Evolutionary conservation across 92 coral and sea anemone species (phyloP).

Genomic region (Chrysogorgia sp.): DNA sequence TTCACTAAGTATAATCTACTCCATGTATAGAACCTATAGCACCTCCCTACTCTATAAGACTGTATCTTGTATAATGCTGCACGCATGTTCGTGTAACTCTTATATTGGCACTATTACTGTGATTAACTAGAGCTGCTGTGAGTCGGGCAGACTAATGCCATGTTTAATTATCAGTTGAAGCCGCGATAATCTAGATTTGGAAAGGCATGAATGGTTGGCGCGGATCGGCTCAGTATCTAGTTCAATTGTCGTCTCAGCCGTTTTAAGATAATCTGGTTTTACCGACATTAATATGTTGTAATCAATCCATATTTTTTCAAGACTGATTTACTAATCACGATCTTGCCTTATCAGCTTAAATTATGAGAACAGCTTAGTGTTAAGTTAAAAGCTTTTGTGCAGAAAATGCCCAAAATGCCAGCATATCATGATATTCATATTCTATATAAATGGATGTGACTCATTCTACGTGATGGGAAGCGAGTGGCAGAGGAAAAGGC

Average conservation of each 20-base stretch:
- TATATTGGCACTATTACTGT: neutral
- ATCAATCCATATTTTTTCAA: too few relatives aligned
- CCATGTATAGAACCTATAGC: neutral
- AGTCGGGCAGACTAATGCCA: neutral
- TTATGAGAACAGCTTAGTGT: too few relatives aligned
- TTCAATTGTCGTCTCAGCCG: conserved; percentile 10
- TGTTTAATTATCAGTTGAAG: conserved; percentile 29
- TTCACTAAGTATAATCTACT: neutral
- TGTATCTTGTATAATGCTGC: too few relatives aligned
- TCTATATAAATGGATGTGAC: neutral
- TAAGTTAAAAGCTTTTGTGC: too few relatives aligned
- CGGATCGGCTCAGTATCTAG: conserved; percentile 2
- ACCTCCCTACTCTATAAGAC: too few relatives aligned
- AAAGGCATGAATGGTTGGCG: conserved; percentile 16
- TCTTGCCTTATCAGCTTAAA: too few relatives aligned
- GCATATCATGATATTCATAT: neutral
- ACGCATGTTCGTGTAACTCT: neutral
- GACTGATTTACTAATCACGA: too few relatives aligned
- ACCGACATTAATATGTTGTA: too few relatives aligned
- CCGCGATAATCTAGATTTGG: conserved; percentile 19
- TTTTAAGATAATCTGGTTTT: too few relatives aligned
- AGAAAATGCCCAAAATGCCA: too few relatives aligned
- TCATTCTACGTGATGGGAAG: neutral
- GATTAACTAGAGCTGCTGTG: neutral
- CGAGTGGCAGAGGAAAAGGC: too few relatives aligned